Evolutionary conservation across 2,113 vertebrate species (phyloP).

Genomic region (Hylia prasina): DNA sequence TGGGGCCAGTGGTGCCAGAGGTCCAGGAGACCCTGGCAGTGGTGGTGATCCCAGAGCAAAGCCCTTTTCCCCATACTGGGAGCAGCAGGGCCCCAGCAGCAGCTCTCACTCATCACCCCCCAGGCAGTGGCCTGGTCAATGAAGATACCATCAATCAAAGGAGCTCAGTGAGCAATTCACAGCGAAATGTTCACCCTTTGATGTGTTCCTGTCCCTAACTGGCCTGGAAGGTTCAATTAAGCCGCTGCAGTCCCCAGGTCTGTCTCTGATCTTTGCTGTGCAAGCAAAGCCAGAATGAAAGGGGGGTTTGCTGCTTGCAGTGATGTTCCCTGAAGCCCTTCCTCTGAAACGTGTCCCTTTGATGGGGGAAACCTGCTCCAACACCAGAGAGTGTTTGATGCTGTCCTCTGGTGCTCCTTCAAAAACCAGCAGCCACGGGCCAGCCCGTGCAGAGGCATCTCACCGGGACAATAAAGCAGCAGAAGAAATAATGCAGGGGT

Average conservation of each 20-base stretch:
- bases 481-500: not conserved
- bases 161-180: not conserved
- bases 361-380: not conserved
- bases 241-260: not conserved
- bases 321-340: not conserved
- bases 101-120: not conserved
- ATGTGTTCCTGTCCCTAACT: not conserved
- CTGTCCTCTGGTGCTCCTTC: not conserved
- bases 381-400: not conserved
- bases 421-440: not conserved
- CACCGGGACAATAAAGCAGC: not conserved
- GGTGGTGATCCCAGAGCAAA: not conserved
- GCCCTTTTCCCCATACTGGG: not conserved
- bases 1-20: not conserved
- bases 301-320: not conserved
- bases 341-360: not conserved
- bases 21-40: rapidly evolving
- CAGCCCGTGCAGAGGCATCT: not conserved
- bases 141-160: not conserved
- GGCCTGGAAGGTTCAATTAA: not conserved
- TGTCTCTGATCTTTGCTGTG: not conserved
- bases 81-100: not conserved
- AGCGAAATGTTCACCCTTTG: not conserved
- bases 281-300: not conserved
- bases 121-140: not conserved